Evolutionary conservation across 2,888 invertebrate species (phyloP), one percentile per base, ranked within the genome.

Genomic region (Nineta flava): DNA sequence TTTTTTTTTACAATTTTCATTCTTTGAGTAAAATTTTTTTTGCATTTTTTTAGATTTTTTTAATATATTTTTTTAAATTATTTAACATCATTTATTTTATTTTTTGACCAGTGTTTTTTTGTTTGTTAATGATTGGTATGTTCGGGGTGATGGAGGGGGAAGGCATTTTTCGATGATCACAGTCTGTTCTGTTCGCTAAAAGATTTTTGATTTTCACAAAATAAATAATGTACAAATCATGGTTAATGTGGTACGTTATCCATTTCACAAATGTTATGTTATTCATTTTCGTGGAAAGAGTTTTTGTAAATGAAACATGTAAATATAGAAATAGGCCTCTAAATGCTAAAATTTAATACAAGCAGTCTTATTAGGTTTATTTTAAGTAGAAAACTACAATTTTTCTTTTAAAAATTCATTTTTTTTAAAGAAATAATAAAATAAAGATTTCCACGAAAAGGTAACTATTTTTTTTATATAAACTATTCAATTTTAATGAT

Each of bases 131-230:
- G 44, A 44, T 44, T 44, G 38, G 21, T 19, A 21, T 34, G 47
- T 47, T 35, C 15, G 35, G 16, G 35, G 41, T 32, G 15, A 59
- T 60, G 61, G 56, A 57, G 59, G 59, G 62, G 65, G 65, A 68
- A 68, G 69, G 68, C 68, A 68, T 44, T 67, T 66, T 68, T 65
- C 66, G 63, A 65, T 65, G 64, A 70, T 70, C 69, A 70, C 69
- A 70, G 69, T 67, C 68, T 67, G 68, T 68, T 68, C 61, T 62
- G 60, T 48, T 48, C 32, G 31, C 34, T 42, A 48, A 34, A 16
- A 26, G 19, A 17, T 21, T 44, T 19, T 41, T 13, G 15, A 15
- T 45, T 45, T 45, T 21, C 45, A 26, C 21, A 44, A 44, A 13
- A 13, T 26, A 26, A 26, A 26, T 26, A 26, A 26, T 26, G 26